These are phyloP conservation scores for Lumbricus terrestris DNA, from an alignment of 2,888 invertebrate genomes.

Conservation along the genomic window DNA sequence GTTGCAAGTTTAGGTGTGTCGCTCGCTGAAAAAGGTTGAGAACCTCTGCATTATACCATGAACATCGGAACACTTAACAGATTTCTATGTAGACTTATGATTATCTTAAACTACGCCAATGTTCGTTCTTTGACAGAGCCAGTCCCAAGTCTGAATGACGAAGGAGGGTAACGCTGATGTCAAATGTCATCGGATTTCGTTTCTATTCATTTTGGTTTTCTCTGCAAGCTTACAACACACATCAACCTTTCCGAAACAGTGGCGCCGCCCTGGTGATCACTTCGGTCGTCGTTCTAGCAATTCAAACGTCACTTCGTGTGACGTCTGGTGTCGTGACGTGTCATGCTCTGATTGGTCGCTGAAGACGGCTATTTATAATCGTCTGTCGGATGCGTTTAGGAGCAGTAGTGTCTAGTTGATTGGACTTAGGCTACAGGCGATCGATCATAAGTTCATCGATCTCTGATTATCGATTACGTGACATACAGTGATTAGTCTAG, in stretches of 20 bases:
- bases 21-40: too few species aligned
- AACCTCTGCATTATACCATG: too few species aligned
- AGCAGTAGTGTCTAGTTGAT: neutral
- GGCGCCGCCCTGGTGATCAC: neutral
- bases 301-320: neutral
- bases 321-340: neutral
- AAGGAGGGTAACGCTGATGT: too few species aligned
- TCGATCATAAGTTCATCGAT: neutral
- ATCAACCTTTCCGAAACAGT: neutral
- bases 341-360: neutral
- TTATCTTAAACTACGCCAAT: too few species aligned
- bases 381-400: neutral
- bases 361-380: neutral
- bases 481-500: too few species aligned
- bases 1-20: too few species aligned
- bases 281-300: neutral
- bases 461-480: neutral
- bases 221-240: neutral
- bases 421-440: neutral
- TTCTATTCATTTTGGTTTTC: too few species aligned
- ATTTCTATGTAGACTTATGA: too few species aligned
- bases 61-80: too few species aligned
- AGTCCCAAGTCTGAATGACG: too few species aligned
- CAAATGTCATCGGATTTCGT: too few species aligned
- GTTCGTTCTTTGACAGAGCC: too few species aligned